These are phyloP conservation scores for Acanthornis magna DNA, from an alignment of 2,797 vertebrate genomes.

Conservation along the genomic window DNA sequence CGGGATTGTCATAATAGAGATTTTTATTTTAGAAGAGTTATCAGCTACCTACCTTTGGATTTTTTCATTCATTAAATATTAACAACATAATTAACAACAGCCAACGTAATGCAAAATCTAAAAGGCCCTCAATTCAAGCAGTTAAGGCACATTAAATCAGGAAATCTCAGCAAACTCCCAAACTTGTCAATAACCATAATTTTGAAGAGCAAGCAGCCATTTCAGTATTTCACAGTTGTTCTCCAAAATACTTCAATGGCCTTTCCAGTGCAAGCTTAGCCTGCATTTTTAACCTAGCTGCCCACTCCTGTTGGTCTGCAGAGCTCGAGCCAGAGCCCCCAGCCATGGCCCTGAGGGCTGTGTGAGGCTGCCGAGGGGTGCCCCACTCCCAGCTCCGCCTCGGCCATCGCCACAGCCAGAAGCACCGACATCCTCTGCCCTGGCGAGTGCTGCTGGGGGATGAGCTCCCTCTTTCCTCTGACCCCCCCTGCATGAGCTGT, in stretches of 20 bases:
- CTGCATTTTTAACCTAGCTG: background rate
- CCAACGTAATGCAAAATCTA: background rate
- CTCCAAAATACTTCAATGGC: background rate
- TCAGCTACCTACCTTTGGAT: background rate
- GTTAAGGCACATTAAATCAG: background rate
- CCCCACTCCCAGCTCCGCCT: rapidly evolving
- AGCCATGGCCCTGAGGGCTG: background rate
- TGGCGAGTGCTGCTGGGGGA: background rate
- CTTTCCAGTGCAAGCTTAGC: background rate
- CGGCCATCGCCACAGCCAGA: background rate
- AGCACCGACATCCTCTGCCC: background rate
- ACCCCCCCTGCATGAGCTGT: no score
- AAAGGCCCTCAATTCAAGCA: background rate
- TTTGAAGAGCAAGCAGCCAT: background rate
- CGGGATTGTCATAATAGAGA: background rate
- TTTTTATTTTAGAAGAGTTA: background rate
- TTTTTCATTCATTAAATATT: slow-evolving; percentile 33
- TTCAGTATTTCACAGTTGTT: background rate
- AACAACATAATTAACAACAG: background rate
- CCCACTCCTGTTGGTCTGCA: background rate
- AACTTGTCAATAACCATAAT: background rate
- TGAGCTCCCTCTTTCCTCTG: background rate
- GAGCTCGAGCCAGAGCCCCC: background rate
- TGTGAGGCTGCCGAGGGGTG: background rate
- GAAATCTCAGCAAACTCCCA: background rate